phyloP scores from a whole-genome alignment of 2,113 vertebrate genomes.

The Cromileptes altivelis region DNA sequence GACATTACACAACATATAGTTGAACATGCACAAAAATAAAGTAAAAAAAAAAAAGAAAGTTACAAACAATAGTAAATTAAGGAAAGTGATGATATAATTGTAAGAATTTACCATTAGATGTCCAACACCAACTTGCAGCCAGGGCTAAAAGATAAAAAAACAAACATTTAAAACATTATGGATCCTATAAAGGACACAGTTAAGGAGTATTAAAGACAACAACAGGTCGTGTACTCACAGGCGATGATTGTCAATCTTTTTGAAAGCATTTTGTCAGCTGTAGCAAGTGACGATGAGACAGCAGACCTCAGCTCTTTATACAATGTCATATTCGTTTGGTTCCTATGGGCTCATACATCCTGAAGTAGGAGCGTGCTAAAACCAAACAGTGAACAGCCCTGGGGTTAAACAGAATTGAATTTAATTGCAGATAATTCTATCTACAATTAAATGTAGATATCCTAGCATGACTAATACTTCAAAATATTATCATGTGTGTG shows the following conservation, averaged over 20 bases:
- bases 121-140: background rate
- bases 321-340: background rate
- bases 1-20: no score
- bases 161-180: no score
- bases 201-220: background rate
- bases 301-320: background rate
- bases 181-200: background rate
- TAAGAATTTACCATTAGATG: background rate
- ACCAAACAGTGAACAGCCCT: background rate
- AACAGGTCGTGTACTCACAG: background rate
- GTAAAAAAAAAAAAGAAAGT: background rate
- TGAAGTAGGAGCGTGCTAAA: no score
- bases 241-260: background rate
- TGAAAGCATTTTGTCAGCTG: background rate
- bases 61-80: background rate
- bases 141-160: conserved; percentile 7
- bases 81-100: background rate
- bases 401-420: background rate
- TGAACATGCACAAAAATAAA: no score
- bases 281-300: background rate
- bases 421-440: no score
- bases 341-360: background rate
- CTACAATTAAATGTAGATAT: no score
- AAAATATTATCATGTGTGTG: no score
- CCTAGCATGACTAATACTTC: no score